Conservation (phyloP, 23 tunicate species). For the Trididemnum miniatum region DNA sequence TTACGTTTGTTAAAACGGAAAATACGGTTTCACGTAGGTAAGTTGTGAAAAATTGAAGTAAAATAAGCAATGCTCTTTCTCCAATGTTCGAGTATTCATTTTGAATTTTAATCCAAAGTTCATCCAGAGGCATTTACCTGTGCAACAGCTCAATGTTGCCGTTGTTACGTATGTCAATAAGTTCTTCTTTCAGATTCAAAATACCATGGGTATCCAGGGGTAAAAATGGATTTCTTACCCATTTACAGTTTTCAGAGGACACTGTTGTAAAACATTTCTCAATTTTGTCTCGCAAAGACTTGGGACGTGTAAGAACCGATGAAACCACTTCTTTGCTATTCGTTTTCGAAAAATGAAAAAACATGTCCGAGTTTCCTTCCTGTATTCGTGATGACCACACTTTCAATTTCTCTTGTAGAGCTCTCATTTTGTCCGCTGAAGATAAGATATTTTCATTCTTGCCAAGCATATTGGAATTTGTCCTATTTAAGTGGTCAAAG, state of each 20-base stretch:
- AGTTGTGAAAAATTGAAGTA: slow-evolving; percentile 4
- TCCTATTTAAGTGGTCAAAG: slow-evolving; percentile 47
- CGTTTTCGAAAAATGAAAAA: slow-evolving; percentile 6
- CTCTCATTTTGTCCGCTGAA: slow-evolving; percentile 26
- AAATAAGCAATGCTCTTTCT: slow-evolving; percentile 10
- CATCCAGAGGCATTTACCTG: slow-evolving; percentile 28
- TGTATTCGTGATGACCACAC: slow-evolving; percentile 16
- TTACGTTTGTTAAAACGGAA: slow-evolving; percentile 29
- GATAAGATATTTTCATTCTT: slow-evolving; percentile 26
- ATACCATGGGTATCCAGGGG: slow-evolving; percentile 3
- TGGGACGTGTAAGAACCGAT: slow-evolving; percentile 5
- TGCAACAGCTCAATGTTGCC: slow-evolving; percentile 20
- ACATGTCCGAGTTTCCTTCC: slow-evolving; percentile 8
- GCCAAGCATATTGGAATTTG: slow-evolving; percentile 39
- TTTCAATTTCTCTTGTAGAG: slow-evolving; percentile 18
- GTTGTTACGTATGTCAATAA: slow-evolving; percentile 14
- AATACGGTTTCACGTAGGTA: slow-evolving; percentile 13
- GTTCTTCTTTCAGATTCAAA: slow-evolving; percentile 25
- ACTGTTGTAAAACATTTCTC: slow-evolving; percentile 7
- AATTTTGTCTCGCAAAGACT: slow-evolving; percentile 5
- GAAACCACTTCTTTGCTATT: background rate
- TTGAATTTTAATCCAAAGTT: slow-evolving; percentile 16
- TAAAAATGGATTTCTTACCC: too few relatives aligned
- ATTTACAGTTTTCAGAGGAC: background rate
- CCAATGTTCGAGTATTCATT: slow-evolving; percentile 21